Evolutionary conservation across 2,797 vertebrate genomes (phyloP), one percentile per base, ranked within the genome.

Genomic region (Aratinga solstitialis): DNA sequence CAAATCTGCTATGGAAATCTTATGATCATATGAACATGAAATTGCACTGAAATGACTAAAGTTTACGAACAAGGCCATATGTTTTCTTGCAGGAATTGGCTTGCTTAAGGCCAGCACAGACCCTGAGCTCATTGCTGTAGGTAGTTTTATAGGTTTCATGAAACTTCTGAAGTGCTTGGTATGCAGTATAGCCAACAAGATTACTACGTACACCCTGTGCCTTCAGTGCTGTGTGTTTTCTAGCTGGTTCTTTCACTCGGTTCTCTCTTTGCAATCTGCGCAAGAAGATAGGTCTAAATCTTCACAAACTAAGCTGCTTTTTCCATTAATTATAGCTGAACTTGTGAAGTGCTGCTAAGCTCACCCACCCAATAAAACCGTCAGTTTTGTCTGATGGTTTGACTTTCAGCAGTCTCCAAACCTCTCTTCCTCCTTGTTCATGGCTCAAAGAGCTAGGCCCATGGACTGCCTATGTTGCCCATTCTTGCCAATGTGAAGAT

Each of bases 341-440:
- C 13, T 9, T 69, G 43, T n/a, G 36, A 26, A 21, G 45, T 4
- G 20, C 29, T 93, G 53, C 36, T 69, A 75, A 74, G 59, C 56
- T 73, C 61, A 27, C 51, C 54, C 47, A 20, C 34, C 24, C 16
- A 7, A 45, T 13, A n/a, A 76, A 56, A 38, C 7, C 23, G 3
- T 27, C 18, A 0, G 21, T 36, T 76, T 29, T 7, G 1, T 81
- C 26, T 30, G 38, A 7, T n/a, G n/a, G 20, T 51, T 79, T 78
- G 68, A 4, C 8, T 77, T 84, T 7, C 16, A n/a, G 7, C 0
- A 0, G 1, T 26, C 6, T n/a, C 17, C 43, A n/a, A 58, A 69
- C 5, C 4, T 65, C 3, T 65, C 9, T 3, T 54, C 4, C 3
- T 82, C 7, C 38, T 79, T 1, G 0, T 1, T 58, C 43, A 13